Evolutionary conservation across 2,888 invertebrate species (phyloP), one percentile per base, ranked within the genome.

Genomic region (Cheilosia scutellata): DNA sequence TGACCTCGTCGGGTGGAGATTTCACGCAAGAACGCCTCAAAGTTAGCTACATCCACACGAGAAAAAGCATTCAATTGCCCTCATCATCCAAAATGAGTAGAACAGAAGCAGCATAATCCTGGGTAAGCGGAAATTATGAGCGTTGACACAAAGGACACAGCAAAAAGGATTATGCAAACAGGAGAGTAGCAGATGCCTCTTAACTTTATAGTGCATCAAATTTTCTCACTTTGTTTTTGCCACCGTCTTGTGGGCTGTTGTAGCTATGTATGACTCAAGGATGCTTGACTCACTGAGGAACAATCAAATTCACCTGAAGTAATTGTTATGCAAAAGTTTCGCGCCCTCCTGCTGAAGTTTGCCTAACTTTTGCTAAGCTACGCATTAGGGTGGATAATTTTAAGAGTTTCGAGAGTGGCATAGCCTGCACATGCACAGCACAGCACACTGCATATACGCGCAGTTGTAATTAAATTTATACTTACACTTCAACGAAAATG

Each of bases 231-330:
- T 77, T 74, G 68, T 79, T 83, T 71, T 72, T 65, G 33, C 62
- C 65, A 66, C 44, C 47, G 66, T 53, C 77, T 71, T 86, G 75
- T 72, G 80, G 82, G 60, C 42, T 80, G 11, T 13, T 13, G 47
- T 47, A 44, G 2, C 16, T 47, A 11, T 40, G 40, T 79, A 40
- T 65, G 47, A 44, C 65, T 68, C 6, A 47, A 80, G 76, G 65
- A 71, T 65, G 53, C 82, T 76, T 55, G 6, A 80, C 55, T 72
- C 86, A 82, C 86, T 13, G 27, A 66, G 86, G 82, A 86, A 86
- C 86, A 86, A 86, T 86, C 86, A 86, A 86, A 86, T 86, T 82
- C 86, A 86, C 86, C 82, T 86, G 86, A 82, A 86, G 82, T 86
- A 77, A 82, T 86, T 86, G 76, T 86, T 76, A 86, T 77, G 82